These are phyloP conservation scores for Phymatocera aterrima DNA, from an alignment of 2,888 invertebrate species.

Conservation along the genomic window DNA sequence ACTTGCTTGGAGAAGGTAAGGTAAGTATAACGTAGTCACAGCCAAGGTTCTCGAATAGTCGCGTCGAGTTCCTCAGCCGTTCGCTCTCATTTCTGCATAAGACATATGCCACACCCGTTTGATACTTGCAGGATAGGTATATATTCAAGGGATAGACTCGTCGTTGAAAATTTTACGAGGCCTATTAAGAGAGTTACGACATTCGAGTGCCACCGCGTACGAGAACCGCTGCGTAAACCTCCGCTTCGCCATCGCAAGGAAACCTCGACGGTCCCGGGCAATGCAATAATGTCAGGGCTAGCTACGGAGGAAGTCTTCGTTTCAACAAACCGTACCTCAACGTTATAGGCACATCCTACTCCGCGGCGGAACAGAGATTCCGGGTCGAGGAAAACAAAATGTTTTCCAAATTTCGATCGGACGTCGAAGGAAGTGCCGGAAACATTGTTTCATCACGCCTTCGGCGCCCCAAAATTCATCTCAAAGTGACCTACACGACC, in stretches of 20 bases:
- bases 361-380: too few species aligned
- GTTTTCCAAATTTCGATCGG: too few species aligned
- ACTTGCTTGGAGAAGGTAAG: too few species aligned
- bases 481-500: too few species aligned
- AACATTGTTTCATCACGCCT: too few species aligned
- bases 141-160: background rate
- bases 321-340: background rate
- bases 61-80: background rate
- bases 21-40: background rate
- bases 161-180: conserved; percentile 33
- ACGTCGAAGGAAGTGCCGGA: too few species aligned
- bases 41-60: background rate
- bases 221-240: too few species aligned
- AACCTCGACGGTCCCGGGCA: background rate
- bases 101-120: background rate
- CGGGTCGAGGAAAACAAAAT: background rate
- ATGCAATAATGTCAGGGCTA: background rate
- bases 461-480: too few species aligned
- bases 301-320: background rate
- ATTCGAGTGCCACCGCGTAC: background rate
- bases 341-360: background rate
- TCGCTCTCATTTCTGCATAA: background rate
- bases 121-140: background rate
- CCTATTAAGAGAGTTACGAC: conserved; percentile 23
- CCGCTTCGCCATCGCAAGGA: background rate